Evolutionary conservation across 2,113 vertebrate genomes (phyloP).

Genomic region (Callithrix jacchus): DNA sequence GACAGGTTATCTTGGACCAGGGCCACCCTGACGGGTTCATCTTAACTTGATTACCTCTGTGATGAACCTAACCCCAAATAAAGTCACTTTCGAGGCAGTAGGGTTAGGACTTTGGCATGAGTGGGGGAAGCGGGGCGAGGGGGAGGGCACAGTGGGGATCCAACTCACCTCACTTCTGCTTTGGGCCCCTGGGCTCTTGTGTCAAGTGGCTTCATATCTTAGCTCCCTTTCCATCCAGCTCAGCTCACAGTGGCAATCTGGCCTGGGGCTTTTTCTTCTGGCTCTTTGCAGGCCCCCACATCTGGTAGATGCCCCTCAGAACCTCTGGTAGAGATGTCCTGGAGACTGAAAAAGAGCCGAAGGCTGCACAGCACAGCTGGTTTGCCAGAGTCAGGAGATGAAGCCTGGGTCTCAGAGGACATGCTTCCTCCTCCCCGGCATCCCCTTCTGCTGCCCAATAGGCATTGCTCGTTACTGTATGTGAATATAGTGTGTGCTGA

Average conservation of each 20-base stretch:
- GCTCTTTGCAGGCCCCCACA: background rate
- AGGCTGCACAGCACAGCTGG: background rate
- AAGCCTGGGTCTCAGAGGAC: background rate
- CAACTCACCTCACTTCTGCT: background rate
- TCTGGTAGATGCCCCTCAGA: background rate
- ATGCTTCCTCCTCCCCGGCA: background rate
- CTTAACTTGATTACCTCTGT: background rate
- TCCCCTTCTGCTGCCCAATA: background rate
- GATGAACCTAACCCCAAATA: background rate
- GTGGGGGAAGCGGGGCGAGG: too few relatives aligned
- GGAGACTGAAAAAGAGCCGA: background rate
- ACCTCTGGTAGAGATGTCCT: background rate
- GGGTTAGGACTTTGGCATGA: background rate
- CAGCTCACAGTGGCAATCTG: background rate
- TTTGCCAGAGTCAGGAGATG: background rate
- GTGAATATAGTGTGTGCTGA: background rate
- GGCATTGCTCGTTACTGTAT: accelerated
- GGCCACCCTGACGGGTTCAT: background rate
- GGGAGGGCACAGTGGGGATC: too few relatives aligned
- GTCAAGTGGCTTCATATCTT: background rate
- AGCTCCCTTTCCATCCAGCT: background rate
- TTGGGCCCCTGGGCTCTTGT: background rate
- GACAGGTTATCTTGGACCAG: background rate
- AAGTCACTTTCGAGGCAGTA: background rate
- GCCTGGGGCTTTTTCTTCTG: background rate